These are phyloP conservation scores for Aegotheles bennettii DNA, from an alignment of 2,113 vertebrate genomes.

Conservation along the genomic window DNA sequence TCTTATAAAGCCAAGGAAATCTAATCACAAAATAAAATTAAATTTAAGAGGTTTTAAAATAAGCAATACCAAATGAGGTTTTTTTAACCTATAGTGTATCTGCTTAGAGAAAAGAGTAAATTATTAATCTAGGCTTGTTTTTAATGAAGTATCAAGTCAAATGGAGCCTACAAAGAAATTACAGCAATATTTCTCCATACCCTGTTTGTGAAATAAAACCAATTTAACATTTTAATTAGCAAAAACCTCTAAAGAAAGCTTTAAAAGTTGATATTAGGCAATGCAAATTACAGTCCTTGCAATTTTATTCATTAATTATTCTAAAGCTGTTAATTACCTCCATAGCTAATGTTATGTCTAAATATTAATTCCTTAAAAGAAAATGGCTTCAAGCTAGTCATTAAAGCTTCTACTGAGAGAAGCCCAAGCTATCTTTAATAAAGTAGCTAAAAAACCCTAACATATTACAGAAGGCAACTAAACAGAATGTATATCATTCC, in stretches of 20 bases:
- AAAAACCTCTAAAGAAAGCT: not conserved
- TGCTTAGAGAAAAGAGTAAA: not conserved
- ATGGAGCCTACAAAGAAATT: not conserved
- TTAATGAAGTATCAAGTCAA: not conserved
- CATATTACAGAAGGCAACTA: not conserved
- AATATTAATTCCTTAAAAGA: constrained; percentile 45
- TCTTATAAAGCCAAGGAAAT: not conserved
- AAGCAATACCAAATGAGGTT: not conserved
- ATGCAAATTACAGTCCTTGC: not conserved
- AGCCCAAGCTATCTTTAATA: not conserved
- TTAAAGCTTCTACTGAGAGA: not conserved
- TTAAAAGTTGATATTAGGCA: not conserved
- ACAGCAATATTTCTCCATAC: not conserved
- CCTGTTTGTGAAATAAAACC: not conserved
- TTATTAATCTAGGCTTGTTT: not conserved
- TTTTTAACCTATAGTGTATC: not conserved
- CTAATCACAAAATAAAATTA: not conserved
- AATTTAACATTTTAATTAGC: not conserved
- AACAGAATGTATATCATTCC: not conserved
- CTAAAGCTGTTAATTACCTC: not conserved
- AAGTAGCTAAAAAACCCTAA: not conserved
- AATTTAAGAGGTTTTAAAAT: not conserved
- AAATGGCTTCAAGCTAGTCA: constrained; percentile 31
- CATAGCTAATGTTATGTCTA: not conserved
- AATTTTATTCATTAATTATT: constrained; percentile 31